A percentile compares a stretch with the other conserved stretches of the same genome.
These are phyloP conservation scores for Hirundichthys speculiger DNA, from an alignment of 2,113 vertebrate genomes.

Conservation along the genomic window DNA sequence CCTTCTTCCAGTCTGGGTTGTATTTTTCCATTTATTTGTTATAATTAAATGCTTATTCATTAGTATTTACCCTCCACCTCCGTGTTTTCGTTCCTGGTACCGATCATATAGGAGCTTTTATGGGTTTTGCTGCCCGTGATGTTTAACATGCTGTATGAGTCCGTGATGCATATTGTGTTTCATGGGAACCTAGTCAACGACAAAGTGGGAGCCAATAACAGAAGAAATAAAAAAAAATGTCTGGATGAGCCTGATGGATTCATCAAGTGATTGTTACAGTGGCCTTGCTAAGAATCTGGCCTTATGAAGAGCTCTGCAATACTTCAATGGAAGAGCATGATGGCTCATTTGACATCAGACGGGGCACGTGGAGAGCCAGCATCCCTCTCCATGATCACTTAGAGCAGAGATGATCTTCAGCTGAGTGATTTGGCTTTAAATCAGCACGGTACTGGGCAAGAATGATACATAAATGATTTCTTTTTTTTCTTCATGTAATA, in stretches of 20 bases:
- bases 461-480: constrained; percentile 6
- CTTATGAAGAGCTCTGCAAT: constrained; percentile 40
- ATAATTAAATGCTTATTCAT: background rate
- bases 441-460: constrained; percentile 15
- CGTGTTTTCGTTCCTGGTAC: too few species aligned
- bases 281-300: constrained; percentile 52
- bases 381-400: constrained; percentile 54
- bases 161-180: background rate
- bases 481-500: background rate
- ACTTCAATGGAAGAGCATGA: constrained; percentile 55
- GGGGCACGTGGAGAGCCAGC: constrained; percentile 33
- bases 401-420: constrained; percentile 38
- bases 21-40: too few species aligned
- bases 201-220: constrained; percentile 32
- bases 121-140: too few species aligned
- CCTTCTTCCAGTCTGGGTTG: too few species aligned
- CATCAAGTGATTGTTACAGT: constrained; percentile 56
- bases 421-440: constrained; percentile 41
- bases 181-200: constrained; percentile 16
- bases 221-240: constrained; percentile 14
- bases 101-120: too few species aligned
- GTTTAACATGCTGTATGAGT: background rate
- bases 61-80: background rate
- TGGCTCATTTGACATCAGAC: constrained; percentile 61
- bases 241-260: constrained; percentile 1